phyloP scores from a whole-genome alignment of 2,888 invertebrate genomes.

The Trachelus stipa region DNA sequence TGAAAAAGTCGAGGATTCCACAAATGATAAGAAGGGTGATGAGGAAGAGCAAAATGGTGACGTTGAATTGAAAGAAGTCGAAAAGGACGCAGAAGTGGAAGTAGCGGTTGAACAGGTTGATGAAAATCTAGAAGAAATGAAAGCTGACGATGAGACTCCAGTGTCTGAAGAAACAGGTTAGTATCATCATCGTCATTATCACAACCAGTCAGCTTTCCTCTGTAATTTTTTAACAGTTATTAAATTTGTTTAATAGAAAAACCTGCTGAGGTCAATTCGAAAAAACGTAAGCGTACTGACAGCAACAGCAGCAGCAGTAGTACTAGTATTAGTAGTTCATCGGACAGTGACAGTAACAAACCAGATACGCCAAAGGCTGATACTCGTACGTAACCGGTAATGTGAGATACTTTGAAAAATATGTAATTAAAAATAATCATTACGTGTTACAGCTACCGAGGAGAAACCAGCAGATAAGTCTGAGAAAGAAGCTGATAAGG shows the following conservation, averaged over 20 bases:
- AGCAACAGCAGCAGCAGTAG: conserved; percentile 69
- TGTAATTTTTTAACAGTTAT: background rate
- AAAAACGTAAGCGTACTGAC: conserved; percentile 69
- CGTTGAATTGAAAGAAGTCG: conserved; percentile 52
- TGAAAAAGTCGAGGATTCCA: conserved; percentile 42
- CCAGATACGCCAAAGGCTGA: conserved; percentile 56
- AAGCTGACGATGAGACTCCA: conserved; percentile 40
- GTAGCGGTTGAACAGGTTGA: conserved; percentile 68
- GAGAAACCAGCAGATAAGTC: conserved; percentile 55
- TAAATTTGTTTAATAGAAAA: conserved; percentile 50
- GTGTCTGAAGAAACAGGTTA: conserved; percentile 40
- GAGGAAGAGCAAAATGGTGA: conserved; percentile 51
- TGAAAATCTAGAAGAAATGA: conserved; percentile 43
- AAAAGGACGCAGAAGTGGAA: conserved; percentile 60
- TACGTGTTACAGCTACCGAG: conserved; percentile 15
- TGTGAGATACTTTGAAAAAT: conserved; percentile 11
- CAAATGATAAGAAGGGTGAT: conserved; percentile 44
- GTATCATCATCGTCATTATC: background rate
- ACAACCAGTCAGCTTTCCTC: background rate
- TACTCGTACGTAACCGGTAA: conserved; percentile 5
- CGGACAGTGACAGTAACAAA: conserved; percentile 69
- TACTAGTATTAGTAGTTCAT: conserved; percentile 63
- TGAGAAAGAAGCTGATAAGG: conserved; percentile 49
- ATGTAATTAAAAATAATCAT: conserved; percentile 11
- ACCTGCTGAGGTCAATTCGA: conserved; percentile 65